Percentiles rank a stretch among this genome's conserved stretches.
These are phyloP conservation scores for Labeo rohita DNA, from an alignment of 2,113 vertebrate species.

Conservation along the genomic window DNA sequence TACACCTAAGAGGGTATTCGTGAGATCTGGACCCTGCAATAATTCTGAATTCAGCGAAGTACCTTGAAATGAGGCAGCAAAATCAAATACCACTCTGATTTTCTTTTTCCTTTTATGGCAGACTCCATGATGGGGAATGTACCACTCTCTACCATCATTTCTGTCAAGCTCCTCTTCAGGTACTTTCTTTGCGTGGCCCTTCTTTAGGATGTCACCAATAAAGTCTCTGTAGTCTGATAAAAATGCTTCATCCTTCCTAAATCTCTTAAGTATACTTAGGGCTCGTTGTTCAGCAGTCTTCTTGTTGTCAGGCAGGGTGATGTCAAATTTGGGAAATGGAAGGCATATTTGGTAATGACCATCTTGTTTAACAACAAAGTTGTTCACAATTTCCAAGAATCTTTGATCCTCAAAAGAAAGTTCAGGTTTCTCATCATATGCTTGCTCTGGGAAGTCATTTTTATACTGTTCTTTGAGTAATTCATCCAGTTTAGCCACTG, in stretches of 20 bases:
- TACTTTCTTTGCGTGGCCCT: slow-evolving; percentile 18
- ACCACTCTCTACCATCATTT: neutral
- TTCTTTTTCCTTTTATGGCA: neutral
- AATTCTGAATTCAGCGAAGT: too few relatives aligned
- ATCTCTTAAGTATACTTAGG: neutral
- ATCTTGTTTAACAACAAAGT: neutral
- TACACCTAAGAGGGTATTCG: neutral
- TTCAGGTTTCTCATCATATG: slow-evolving; percentile 3
- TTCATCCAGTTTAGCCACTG: neutral
- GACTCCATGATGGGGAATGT: neutral
- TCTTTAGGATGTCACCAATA: neutral
- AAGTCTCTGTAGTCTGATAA: too few relatives aligned
- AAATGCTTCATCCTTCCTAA: too few relatives aligned
- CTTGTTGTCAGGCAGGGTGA: neutral
- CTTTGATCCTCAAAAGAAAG: slow-evolving; percentile 2
- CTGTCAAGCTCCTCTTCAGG: neutral
- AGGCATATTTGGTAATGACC: slow-evolving; percentile 23
- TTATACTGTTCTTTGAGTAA: neutral
- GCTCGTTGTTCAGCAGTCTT: neutral
- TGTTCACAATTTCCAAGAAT: slow-evolving; percentile 11
- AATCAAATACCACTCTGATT: neutral
- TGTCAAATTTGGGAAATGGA: neutral
- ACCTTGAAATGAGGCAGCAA: too few relatives aligned
- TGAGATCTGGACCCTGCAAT: too few relatives aligned
- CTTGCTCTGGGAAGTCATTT: slow-evolving; percentile 17